Evolutionary conservation across 2,888 invertebrate genomes (phyloP).

Genomic region (Drosophila merina): DNA sequence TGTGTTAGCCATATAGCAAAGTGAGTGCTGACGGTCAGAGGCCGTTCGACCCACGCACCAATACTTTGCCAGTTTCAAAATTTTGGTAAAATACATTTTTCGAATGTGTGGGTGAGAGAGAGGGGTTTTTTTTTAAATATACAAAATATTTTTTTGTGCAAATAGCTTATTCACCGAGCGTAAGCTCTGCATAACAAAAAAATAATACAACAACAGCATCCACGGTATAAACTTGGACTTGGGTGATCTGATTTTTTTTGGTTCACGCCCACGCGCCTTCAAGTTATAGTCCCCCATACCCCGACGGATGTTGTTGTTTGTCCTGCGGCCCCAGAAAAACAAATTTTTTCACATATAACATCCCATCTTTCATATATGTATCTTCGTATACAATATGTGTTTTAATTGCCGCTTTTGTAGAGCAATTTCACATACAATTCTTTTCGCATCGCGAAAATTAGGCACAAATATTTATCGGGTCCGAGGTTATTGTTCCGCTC

Average conservation of each 20-base stretch:
- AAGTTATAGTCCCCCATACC: conserved; percentile 4
- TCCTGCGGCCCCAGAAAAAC: conserved; percentile 32
- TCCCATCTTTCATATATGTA: conserved; percentile 22
- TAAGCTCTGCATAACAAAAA: conserved; percentile 41
- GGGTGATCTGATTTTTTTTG: conserved; percentile 48
- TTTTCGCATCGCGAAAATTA: conserved; percentile 51
- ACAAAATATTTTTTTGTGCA: conserved; percentile 66
- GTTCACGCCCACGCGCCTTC: conserved; percentile 68
- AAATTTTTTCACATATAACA: conserved; percentile 39
- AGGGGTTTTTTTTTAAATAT: conserved; percentile 36
- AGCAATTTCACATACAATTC: conserved; percentile 53
- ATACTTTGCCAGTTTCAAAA: conserved; percentile 9
- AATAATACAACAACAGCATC: conserved; percentile 31
- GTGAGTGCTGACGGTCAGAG: conserved; percentile 72
- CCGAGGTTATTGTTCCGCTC: conserved; percentile 67
- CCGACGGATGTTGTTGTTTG: conserved; percentile 43
- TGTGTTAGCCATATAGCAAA: conserved; percentile 45
- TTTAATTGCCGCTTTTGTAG: conserved; percentile 71
- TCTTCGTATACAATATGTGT: conserved; percentile 29
- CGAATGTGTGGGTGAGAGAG: conserved; percentile 22
- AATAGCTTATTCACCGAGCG: conserved; percentile 72
- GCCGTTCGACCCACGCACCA: conserved; percentile 77
- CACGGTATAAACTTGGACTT: conserved; percentile 75
- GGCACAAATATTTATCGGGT: conserved; percentile 49
- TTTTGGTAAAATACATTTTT: conserved; percentile 2